These are phyloP conservation scores for Agrochola lota DNA, from an alignment of 2,888 invertebrate species.

Conservation along the genomic window DNA sequence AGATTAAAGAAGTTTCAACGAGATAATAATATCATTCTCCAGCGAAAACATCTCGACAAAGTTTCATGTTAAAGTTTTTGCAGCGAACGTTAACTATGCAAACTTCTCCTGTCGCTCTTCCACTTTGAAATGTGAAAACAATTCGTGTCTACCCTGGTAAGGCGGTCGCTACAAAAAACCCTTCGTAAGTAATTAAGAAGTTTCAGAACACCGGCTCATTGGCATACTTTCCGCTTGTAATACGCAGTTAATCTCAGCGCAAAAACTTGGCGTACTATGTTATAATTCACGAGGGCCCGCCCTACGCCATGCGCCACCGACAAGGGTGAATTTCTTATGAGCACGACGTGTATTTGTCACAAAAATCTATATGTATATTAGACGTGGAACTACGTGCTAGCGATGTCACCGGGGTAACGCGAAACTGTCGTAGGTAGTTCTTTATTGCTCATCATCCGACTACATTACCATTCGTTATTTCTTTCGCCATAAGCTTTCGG, in stretches of 20 bases:
- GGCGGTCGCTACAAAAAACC: conserved; percentile 78
- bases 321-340: conserved; percentile 87
- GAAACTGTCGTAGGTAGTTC: conserved; percentile 69
- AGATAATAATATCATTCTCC: conserved; percentile 67
- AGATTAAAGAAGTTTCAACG: conserved; percentile 63
- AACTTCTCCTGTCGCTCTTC: conserved; percentile 73
- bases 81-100: conserved; percentile 74
- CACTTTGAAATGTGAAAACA: conserved; percentile 77
- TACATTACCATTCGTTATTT: conserved; percentile 69
- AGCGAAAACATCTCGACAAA: conserved; percentile 67
- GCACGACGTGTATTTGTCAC: conserved; percentile 82
- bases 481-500: conserved; percentile 68
- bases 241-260: conserved; percentile 86
- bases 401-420: conserved; percentile 67
- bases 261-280: conserved; percentile 85
- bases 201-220: conserved; percentile 85
- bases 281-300: conserved; percentile 84
- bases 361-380: conserved; percentile 80
- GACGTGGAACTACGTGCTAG: conserved; percentile 63
- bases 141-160: conserved; percentile 74
- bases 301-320: conserved; percentile 79
- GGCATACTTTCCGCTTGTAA: conserved; percentile 87
- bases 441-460: conserved; percentile 69
- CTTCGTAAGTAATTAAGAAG: conserved; percentile 86
- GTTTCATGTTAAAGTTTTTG: conserved; percentile 72